Evolutionary conservation across 1,140 invertebrate genomes (phyloP), one percentile per base, ranked within the genome.

Genomic region (Zaprionus gabonicus): DNA sequence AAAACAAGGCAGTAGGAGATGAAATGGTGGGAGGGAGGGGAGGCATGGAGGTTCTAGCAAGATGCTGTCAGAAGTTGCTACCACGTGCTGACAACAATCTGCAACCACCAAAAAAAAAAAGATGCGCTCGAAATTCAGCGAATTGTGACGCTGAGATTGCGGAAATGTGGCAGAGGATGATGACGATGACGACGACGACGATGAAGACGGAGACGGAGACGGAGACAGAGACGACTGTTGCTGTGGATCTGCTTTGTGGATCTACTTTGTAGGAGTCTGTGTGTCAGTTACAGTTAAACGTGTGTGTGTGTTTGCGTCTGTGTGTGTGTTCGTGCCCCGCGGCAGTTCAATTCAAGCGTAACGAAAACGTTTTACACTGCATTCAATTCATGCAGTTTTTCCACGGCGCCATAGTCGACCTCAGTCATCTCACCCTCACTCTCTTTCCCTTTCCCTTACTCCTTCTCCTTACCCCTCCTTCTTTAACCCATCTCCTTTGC

Each of bases 291-390:
- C 49, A 31, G 60, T 55, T 71, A 36, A 20, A 38, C n/a, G 7
- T 66, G 34, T 63, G 12, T 63, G 20, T 49, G 17, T 25, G n/a
- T 20, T 20, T 20, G n/a, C n/a, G n/a, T 20, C 20, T 20, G 20
- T 62, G 59, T 34, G 27, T 31, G 23, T 28, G 49, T 51, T 20
- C 36, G 25, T 27, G 68, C 59, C 68, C 60, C 68, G 49, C 62
- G 44, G 68, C 59, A 71, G 34, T 59, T 76, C 73, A 87, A 88
- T 80, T 90, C 85, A 90, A 90, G 85, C 76, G 85, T 81, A 75
- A 68, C 85, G 81, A 88, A 88, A 88, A 80, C 85, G 85, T 80
- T 88, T 88, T 80, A 36, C 78, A 64, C 72, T 84, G 81, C 81
- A 81, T 74, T 76, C 73, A 60, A 64, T 80, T 72, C 77, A 63